phyloP scores from a whole-genome alignment of 2,113 vertebrate genomes.

The Uria lomvia region DNA sequence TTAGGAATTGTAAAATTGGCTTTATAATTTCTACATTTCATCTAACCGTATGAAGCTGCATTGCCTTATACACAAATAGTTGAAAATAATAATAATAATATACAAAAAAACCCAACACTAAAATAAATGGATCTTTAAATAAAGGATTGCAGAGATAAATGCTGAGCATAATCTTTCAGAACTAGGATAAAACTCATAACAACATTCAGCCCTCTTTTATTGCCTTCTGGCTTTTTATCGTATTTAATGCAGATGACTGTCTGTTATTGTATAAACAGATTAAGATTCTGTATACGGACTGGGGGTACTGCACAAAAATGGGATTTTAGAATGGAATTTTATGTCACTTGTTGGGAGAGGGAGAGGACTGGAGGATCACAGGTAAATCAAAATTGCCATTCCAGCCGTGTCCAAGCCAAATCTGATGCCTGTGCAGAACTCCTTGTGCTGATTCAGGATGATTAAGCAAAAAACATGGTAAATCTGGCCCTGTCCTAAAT shows the following conservation, averaged over 20 bases:
- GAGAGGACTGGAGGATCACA: background rate
- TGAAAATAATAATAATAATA: background rate
- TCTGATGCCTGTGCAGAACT: fast-evolving
- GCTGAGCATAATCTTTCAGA: background rate
- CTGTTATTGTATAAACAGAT: background rate
- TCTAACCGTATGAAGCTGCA: background rate
- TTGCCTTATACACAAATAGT: background rate
- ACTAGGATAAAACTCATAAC: background rate
- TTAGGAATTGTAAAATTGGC: background rate
- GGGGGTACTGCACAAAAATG: background rate
- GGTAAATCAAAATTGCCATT: background rate
- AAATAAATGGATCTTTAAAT: background rate
- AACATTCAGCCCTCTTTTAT: background rate
- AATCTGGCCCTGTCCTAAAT: background rate
- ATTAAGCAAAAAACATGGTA: background rate
- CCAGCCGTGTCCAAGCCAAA: background rate
- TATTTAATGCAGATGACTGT: background rate
- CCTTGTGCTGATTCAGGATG: background rate
- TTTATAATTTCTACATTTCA: background rate
- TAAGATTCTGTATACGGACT: background rate
- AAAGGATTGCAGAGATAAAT: background rate
- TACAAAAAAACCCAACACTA: background rate
- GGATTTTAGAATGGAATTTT: background rate
- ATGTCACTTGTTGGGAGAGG: background rate
- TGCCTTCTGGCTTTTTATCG: background rate